Evolutionary conservation across 2,113 vertebrate genomes (phyloP).

Genomic region (Dascyllus trimaculatus): DNA sequence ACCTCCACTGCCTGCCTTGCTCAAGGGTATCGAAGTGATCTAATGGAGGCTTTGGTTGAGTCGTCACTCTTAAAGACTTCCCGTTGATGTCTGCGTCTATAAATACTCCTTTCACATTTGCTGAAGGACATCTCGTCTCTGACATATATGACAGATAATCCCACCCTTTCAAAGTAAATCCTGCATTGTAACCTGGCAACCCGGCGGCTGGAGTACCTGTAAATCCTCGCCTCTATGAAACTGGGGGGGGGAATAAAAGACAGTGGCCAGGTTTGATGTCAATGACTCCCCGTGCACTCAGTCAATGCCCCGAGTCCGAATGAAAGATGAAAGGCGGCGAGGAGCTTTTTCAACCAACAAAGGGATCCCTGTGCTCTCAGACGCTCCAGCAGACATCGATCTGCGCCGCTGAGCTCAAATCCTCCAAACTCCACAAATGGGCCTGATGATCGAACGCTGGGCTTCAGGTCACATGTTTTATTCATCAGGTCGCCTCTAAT

Average conservation of each 20-base stretch:
- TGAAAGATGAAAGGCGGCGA: constrained; percentile 67
- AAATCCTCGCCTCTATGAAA: constrained; percentile 41
- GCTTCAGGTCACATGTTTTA: constrained; percentile 55
- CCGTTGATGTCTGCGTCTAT: constrained; percentile 9
- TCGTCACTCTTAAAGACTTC: not conserved
- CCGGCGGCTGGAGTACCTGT: constrained; percentile 26
- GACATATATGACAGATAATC: constrained; percentile 42
- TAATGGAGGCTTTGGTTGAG: not conserved
- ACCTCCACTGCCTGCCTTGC: no score
- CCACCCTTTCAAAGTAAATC: constrained; percentile 42
- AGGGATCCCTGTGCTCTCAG: constrained; percentile 54
- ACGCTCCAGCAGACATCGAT: constrained; percentile 62
- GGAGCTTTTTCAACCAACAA: constrained; percentile 54
- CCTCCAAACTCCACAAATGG: constrained; percentile 43
- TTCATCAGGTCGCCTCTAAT: constrained; percentile 23
- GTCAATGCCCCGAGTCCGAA: constrained; percentile 61
- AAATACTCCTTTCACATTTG: constrained; percentile 27
- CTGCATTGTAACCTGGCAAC: constrained; percentile 39
- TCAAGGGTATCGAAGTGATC: no score
- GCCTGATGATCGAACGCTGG: constrained; percentile 48
- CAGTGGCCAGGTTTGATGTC: constrained; percentile 67
- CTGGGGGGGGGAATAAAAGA: constrained; percentile 51
- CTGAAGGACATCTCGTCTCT: constrained; percentile 36
- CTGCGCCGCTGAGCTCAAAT: constrained; percentile 27
- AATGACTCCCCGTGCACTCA: constrained; percentile 48